phyloP scores from a whole-genome alignment of 2,797 vertebrate genomes.

The Sebastolobus alascanus region DNA sequence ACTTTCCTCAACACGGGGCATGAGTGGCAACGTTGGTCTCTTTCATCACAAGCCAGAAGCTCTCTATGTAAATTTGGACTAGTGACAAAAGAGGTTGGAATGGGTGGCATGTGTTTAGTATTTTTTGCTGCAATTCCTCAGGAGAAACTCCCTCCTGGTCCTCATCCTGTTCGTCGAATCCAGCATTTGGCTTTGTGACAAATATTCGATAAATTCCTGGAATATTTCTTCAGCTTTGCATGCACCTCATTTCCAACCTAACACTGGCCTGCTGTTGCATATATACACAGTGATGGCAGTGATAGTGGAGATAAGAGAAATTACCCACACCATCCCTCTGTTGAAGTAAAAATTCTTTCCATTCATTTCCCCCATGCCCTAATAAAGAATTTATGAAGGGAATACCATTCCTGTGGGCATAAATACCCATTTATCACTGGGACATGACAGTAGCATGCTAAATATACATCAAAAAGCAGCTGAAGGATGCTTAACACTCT shows the following conservation, averaged over 20 bases:
- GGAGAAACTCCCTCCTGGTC: conserved; percentile 57
- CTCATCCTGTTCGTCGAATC: conserved; percentile 75
- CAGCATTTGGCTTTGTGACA: conserved; percentile 77
- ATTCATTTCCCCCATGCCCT: conserved; percentile 31
- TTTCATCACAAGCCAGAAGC: conserved; percentile 46
- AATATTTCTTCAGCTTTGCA: conserved; percentile 73
- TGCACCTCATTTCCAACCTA: conserved; percentile 63
- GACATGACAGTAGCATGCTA: conserved; percentile 66
- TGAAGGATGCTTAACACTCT: conserved; percentile 70
- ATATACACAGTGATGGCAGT: conserved; percentile 26
- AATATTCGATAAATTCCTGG: conserved; percentile 79
- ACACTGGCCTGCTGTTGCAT: conserved; percentile 50
- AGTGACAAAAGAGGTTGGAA: conserved; percentile 44
- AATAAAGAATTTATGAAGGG: conserved; percentile 55
- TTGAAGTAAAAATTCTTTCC: conserved; percentile 46
- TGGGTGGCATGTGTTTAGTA: conserved; percentile 33
- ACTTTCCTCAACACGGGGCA: conserved; percentile 31
- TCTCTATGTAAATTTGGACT: conserved; percentile 34
- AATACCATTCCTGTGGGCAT: conserved; percentile 42
- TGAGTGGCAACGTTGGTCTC: conserved; percentile 10
- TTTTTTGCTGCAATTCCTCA: conserved; percentile 40
- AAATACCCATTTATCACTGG: conserved; percentile 67
- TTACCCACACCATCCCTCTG: conserved; percentile 12
- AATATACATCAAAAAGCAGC: conserved; percentile 81
- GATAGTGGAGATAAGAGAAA: conserved; percentile 36